These are phyloP conservation scores for Etheostoma cragini DNA, from an alignment of 2,113 vertebrate genomes.

Conservation along the genomic window DNA sequence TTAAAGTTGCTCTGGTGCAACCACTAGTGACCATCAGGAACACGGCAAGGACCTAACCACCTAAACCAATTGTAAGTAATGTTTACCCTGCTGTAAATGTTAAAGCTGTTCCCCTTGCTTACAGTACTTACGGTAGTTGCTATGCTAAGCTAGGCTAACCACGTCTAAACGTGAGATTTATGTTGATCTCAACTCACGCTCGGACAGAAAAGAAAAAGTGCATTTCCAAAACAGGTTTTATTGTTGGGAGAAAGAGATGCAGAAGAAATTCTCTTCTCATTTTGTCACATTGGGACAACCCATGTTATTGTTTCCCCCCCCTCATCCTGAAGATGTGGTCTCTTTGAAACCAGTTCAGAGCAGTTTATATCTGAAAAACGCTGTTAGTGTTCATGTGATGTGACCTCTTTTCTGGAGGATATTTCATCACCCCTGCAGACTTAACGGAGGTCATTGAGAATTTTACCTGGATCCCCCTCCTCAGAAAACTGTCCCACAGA, in stretches of 20 bases:
- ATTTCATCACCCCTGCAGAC: not conserved
- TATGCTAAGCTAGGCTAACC: no score
- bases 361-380: not conserved
- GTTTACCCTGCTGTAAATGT: not conserved
- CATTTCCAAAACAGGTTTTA: not conserved
- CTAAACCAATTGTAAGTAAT: not conserved
- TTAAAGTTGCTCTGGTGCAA: not conserved
- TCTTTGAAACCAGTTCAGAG: not conserved
- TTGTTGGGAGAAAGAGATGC: not conserved
- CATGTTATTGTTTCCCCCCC: not conserved
- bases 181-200: no score
- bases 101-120: not conserved
- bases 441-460: not conserved
- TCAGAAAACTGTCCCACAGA: not conserved
- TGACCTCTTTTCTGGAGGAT: not conserved
- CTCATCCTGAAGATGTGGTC: not conserved
- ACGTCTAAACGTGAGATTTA: no score
- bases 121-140: no score
- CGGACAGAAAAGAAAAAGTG: no score
- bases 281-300: not conserved
- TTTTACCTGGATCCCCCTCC: slow-evolving; percentile 11
- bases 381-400: not conserved
- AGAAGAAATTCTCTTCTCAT: not conserved
- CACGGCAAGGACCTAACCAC: not conserved
- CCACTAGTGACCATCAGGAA: not conserved